Evolutionary conservation across 2,888 invertebrate species (phyloP), one percentile per base, ranked within the genome.

Genomic region (Keiferia lycopersicella): DNA sequence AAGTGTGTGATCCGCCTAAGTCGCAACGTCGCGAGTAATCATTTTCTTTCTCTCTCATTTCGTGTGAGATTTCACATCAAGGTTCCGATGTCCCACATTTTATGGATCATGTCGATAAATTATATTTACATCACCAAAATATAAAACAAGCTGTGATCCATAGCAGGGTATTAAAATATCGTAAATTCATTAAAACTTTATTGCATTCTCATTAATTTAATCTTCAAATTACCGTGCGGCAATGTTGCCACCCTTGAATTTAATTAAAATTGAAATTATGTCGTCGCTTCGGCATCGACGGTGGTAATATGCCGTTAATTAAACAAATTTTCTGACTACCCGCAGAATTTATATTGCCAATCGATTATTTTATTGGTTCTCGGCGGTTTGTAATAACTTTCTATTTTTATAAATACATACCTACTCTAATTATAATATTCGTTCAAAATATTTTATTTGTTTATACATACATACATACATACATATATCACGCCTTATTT

Each of bases 131-230:
- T 45, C 8, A 45, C 45, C 45, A 3, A 45, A 45, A 45, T 45
- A 16, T 16, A 16, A 45, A 45, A 45, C 45, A 45, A 45, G 45
- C 45, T 45, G 45, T 16, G 45, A 45, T n/a, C 7, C 45, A 45
- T 7, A 16, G n/a, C 41, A 3, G 45, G 45, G 12, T 50, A 58
- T 58, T 58, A 59, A 18, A 38, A 20, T 38, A 59, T 39, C 58
- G 58, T 39, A 59, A 59, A 59, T 59, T 59, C 34, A 59, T 59
- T 59, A 59, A 48, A 60, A 45, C 20, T 20, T 60, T 60, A 60
- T 60, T 45, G 60, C 22, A 41, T 60, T 41, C 60, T 60, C 22
- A 60, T 60, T 60, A 41, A 59, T 41, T 59, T 59, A 18, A 59
- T 39, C 39, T 20, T 59, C 39, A 39, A 60, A 60, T 60, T 60